phyloP scores from a whole-genome alignment of 2,797 vertebrate species.

The Oreochromis grahami region DNA sequence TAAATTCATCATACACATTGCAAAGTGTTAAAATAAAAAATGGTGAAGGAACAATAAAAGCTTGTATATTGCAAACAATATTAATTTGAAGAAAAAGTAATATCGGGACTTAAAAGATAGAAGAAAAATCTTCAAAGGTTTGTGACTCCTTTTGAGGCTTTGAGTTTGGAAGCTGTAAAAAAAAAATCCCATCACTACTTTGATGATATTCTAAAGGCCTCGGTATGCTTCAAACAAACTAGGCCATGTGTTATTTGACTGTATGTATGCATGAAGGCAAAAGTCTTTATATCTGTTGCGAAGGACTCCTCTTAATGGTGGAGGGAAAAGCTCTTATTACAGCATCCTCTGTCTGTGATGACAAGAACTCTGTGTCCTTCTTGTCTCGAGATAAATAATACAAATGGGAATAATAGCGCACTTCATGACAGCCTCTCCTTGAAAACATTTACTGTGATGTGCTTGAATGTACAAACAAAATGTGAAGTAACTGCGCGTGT shows the following conservation, averaged over 20 bases:
- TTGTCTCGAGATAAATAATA: not conserved
- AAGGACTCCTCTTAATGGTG: not conserved
- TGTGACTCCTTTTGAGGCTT: not conserved
- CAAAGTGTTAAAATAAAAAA: not conserved
- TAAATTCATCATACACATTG: too few species aligned
- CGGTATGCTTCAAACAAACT: not conserved
- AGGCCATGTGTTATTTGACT: not conserved
- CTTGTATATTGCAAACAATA: not conserved
- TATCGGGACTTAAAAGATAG: not conserved
- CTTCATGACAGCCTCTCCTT: not conserved
- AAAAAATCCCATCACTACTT: not conserved
- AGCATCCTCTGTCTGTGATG: not conserved
- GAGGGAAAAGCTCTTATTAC: not conserved
- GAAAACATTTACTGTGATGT: not conserved
- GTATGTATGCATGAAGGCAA: not conserved
- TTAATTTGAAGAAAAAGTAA: not conserved
- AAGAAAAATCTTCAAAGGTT: not conserved
- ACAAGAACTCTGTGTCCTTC: not conserved
- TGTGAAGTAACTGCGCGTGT: not conserved
- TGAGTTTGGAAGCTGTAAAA: not conserved
- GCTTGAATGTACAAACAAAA: not conserved
- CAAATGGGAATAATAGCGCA: not conserved
- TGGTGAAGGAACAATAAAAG: not conserved
- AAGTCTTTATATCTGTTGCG: not conserved
- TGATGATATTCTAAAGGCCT: not conserved